These are phyloP conservation scores for Apamea sordens DNA, from an alignment of 2,888 invertebrate genomes.

Conservation along the genomic window DNA sequence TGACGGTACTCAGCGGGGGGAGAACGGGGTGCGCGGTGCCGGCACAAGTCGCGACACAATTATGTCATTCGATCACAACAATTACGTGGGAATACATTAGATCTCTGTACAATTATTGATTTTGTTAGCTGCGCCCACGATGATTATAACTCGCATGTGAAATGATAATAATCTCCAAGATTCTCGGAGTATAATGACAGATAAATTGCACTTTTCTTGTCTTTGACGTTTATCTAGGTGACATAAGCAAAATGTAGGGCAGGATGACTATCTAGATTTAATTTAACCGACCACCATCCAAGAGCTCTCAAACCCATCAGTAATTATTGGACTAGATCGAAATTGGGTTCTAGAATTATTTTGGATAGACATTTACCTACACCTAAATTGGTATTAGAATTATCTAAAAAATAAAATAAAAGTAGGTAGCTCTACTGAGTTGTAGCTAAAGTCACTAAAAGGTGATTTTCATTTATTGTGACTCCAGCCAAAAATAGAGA, in stretches of 20 bases:
- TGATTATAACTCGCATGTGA: slow-evolving; percentile 48
- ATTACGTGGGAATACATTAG: slow-evolving; percentile 82
- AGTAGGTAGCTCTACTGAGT: neutral
- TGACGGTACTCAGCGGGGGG: slow-evolving; percentile 59
- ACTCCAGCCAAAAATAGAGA: neutral
- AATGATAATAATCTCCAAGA: slow-evolving; percentile 44
- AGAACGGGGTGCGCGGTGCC: slow-evolving; percentile 48
- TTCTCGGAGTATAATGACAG: slow-evolving; percentile 24
- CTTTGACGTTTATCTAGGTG: neutral
- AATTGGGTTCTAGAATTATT: neutral
- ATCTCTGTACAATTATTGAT: slow-evolving; percentile 63
- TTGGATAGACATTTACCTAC: neutral
- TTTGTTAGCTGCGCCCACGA: slow-evolving; percentile 44
- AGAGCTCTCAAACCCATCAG: neutral
- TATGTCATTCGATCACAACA: slow-evolving; percentile 81
- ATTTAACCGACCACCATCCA: neutral
- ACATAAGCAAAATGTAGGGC: neutral
- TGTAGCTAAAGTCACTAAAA: neutral
- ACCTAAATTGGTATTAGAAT: neutral
- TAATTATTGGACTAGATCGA: neutral
- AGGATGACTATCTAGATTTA: neutral
- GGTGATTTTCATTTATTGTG: neutral
- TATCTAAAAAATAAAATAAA: neutral
- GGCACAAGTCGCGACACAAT: slow-evolving; percentile 75
- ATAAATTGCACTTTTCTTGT: slow-evolving; percentile 25